phyloP scores from a whole-genome alignment of 2,888 invertebrate genomes.

The Adelphocoris suturalis region DNA sequence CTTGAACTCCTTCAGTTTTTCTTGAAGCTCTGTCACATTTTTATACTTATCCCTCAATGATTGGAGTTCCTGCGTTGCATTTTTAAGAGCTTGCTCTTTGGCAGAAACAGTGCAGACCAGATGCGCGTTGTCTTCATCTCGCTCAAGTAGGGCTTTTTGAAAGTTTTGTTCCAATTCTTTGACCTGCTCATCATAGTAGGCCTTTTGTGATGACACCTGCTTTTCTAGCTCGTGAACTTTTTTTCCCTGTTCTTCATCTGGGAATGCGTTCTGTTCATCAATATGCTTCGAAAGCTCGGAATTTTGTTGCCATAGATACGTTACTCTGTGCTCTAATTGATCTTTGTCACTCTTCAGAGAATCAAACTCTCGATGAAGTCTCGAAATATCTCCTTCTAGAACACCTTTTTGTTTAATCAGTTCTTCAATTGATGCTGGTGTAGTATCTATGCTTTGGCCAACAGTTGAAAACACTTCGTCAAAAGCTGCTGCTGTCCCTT shows the following conservation, averaged over 20 bases:
- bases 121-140: slow-evolving; percentile 73
- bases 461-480: slow-evolving; percentile 12
- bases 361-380: not conserved
- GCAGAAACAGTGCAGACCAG: slow-evolving; percentile 71
- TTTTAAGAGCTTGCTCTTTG: slow-evolving; percentile 79
- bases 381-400: slow-evolving; percentile 24
- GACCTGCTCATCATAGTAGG: slow-evolving; percentile 62
- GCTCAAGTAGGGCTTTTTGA: slow-evolving; percentile 72
- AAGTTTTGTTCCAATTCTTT: slow-evolving; percentile 72
- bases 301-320: slow-evolving; percentile 12
- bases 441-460: not conserved
- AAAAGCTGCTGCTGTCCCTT: slow-evolving; percentile 50
- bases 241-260: not conserved
- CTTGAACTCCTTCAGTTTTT: slow-evolving; percentile 33
- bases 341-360: slow-evolving; percentile 13
- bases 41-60: slow-evolving; percentile 19
- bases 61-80: slow-evolving; percentile 79
- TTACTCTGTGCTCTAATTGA: slow-evolving; percentile 21
- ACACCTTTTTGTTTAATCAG: not conserved
- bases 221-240: slow-evolving; percentile 30
- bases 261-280: slow-evolving; percentile 44
- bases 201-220: slow-evolving; percentile 46
- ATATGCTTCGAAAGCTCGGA: slow-evolving; percentile 51
- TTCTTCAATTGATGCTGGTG: not conserved
- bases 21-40: slow-evolving; percentile 12